Evolutionary conservation across 2,888 invertebrate genomes (phyloP), one percentile per base, ranked within the genome.

Genomic region (Pseudococcus jackbeardsleyi): DNA sequence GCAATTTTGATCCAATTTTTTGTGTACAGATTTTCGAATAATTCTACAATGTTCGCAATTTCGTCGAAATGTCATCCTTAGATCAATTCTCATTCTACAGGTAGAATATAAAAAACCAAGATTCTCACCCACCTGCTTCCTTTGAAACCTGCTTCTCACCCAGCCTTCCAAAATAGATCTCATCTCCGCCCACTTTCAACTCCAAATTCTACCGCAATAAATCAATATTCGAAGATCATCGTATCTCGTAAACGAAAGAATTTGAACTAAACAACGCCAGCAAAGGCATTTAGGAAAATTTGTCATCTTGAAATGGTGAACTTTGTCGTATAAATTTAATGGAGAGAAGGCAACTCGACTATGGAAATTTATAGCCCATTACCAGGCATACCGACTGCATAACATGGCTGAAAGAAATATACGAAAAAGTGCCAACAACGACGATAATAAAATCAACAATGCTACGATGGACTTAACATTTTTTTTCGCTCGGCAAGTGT

Each of bases 371-470:
- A 59, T 59, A 59, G 59, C 59, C 59, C 59, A 59, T 59, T 59
- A 59, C 59, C 59, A 19, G 19, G 59, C 59, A 59, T 59, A 59
- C 59, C 59, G 59, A 59, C 59, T 59, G 59, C 59, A 59, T 59
- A 59, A 59, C 59, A 59, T 59, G 59, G 59, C 59, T 59, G 59
- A 59, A 59, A 59, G 59, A 72, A 72, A 72, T 72, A 72, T 33
- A 26, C 68, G 68, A 72, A 72, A 72, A 72, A 72, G 33, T 72
- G 33, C 68, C 68, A 72, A 72, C 68, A 72, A 72, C 68, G 68
- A 72, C 68, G 68, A 33, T 72, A 72, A 72, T 72, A 72, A 72
- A 72, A 72, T 72, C 68, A 72, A 72, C 68, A 26, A 33, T 26
- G 33, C 68, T 72, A 59, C 59, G 59, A 59, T 59, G 59, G 59